Base-by-base conservation (phyloP, 2,113 vertebrate genomes). In the Tragulus kanchil region DNA sequence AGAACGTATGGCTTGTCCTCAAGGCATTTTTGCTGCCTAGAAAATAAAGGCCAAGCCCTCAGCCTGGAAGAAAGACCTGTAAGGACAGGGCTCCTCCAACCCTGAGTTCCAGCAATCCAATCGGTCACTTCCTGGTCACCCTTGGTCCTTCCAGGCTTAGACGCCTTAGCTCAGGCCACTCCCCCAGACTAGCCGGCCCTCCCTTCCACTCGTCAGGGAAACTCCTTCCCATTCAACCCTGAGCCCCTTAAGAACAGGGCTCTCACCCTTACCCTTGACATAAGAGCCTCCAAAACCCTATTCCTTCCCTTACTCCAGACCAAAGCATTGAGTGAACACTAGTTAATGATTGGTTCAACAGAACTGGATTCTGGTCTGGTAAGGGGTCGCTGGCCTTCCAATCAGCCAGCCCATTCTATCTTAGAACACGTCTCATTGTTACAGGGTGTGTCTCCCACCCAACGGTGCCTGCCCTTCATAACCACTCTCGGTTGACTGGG, bases 361-460 rank as follows among this genome's bases (percentile, higher is more conserved):
- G 82, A 82, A 58, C 42, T 21, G 50, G 31, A 64, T 69, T 91
- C 82, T 14, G 16, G 19, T 91, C 82, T 14, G 16, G 19, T 1
- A 4, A 7, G 14, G 54, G 42, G 36, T 5, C 19, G 19, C 4
- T 42, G 11, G 13, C 85, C 85, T 64, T 62, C 45, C 65, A 61
- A 9, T 52, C 91, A 3, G 42, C 71, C 42, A 10, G 42, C 13
- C 42, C 31, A 12, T 97, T 97, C 96, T 28, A 26, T n/a, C 89
- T 85, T 73, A 94, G 95, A 97, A 95, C 16, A 2, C 13, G n/a
- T 64, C 62, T 58, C 95, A 92, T 97, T 96, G 88, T 97, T 93
- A 85, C 67, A 50, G 65, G 23, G 13, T 8, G 6, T 4, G 26
- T 21, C 69, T 58, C 56, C 31, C 42, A 8, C 31, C 48, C 16